These are phyloP conservation scores for Epinephelus fuscoguttatus DNA, from an alignment of 2,113 vertebrate genomes.

Conservation along the genomic window DNA sequence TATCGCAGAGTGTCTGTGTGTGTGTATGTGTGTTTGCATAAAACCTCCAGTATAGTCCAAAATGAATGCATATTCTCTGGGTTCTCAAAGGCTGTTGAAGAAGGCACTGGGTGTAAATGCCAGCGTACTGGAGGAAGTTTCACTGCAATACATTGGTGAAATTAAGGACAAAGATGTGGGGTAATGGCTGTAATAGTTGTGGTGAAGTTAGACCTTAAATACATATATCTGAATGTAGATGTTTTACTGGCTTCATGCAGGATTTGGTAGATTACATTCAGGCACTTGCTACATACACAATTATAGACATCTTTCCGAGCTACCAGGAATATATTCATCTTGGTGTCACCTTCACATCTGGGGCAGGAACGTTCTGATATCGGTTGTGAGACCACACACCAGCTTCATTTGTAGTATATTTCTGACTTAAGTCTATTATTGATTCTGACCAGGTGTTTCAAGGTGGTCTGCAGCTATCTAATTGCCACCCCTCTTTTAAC, in stretches of 20 bases:
- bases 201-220: not conserved
- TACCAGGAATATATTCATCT: not conserved
- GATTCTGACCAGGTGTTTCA: constrained; percentile 59
- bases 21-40: constrained; percentile 5
- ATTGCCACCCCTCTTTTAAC: constrained; percentile 38
- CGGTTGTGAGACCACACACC: not conserved
- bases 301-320: not conserved
- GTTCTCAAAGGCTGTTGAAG: not conserved
- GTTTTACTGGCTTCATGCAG: not conserved
- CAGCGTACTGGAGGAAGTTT: not conserved
- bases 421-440: constrained; percentile 36
- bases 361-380: not conserved
- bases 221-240: not conserved
- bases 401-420: constrained; percentile 16
- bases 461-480: constrained; percentile 47
- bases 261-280: not conserved
- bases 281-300: not conserved
- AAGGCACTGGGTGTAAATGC: not conserved
- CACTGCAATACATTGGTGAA: not conserved
- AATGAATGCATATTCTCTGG: constrained; percentile 7
- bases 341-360: not conserved
- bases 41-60: not conserved
- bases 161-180: not conserved
- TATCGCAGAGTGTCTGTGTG: not conserved
- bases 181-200: not conserved